Conservation (phyloP, 2,888 invertebrate species). For the Lasioglossum vierecki region DNA sequence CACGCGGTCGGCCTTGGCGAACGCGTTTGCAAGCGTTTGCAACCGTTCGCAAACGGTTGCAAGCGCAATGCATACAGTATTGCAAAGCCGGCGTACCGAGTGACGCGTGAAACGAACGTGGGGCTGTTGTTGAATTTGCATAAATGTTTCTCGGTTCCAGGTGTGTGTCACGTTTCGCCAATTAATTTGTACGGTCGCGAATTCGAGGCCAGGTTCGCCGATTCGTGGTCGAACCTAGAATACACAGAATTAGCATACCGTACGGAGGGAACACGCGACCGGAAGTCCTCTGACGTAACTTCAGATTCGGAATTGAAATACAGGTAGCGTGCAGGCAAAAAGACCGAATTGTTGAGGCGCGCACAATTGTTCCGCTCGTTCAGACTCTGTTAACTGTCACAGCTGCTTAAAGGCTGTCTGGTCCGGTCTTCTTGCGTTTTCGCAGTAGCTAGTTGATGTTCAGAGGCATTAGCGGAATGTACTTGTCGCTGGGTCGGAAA, state of each 20-base stretch:
- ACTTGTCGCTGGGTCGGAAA: constrained; percentile 88
- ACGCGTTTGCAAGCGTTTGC: background rate
- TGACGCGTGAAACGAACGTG: background rate
- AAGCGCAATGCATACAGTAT: background rate
- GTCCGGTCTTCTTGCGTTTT: constrained; percentile 67
- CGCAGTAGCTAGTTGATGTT: constrained; percentile 82
- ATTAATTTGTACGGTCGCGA: constrained; percentile 6
- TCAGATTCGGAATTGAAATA: constrained; percentile 10
- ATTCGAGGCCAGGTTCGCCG: background rate
- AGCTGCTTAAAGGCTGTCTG: constrained; percentile 44
- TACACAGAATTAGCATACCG: background rate
- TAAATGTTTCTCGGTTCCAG: constrained; percentile 28
- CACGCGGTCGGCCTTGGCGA: background rate
- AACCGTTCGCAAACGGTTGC: background rate
- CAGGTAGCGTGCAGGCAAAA: constrained; percentile 5
- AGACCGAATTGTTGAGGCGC: background rate
- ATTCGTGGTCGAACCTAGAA: background rate
- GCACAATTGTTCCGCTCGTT: constrained; percentile 27
- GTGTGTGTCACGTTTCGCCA: background rate
- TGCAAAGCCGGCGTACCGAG: constrained; percentile 31
- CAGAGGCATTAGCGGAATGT: constrained; percentile 85
- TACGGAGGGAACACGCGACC: background rate
- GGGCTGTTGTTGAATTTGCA: constrained; percentile 30
- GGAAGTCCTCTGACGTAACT: background rate
- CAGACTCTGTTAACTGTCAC: constrained; percentile 26